Percentiles rank a stretch among this genome's conserved stretches.
Conservation (phyloP, 1,140 invertebrate genomes). For the Zeugodacus cucurbitae region DNA sequence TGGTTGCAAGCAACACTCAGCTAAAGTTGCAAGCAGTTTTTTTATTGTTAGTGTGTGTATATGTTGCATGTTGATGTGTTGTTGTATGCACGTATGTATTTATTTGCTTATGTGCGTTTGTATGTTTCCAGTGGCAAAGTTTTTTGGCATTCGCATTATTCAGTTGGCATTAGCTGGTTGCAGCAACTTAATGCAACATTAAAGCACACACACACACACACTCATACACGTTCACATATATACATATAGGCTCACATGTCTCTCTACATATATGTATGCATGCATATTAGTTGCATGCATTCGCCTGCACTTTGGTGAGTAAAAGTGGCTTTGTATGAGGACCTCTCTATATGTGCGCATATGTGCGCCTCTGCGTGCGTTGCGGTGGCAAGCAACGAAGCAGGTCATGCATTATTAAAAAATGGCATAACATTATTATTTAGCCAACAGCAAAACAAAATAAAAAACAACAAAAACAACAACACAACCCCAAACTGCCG, state of each 20-base stretch:
- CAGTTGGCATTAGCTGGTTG: conserved; percentile 18
- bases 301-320: background rate
- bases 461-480: background rate
- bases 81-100: background rate
- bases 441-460: conserved; percentile 17
- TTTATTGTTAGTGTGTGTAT: no score
- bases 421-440: conserved; percentile 35
- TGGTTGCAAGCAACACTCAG: background rate
- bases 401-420: conserved; percentile 39
- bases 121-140: background rate
- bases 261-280: background rate
- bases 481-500: background rate
- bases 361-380: background rate
- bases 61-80: background rate
- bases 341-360: background rate
- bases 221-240: background rate
- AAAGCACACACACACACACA: background rate
- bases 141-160: conserved; percentile 37
- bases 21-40: background rate
- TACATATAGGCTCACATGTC: background rate
- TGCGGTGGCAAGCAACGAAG: background rate
- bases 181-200: conserved; percentile 25
- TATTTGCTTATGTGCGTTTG: background rate
- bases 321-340: background rate
- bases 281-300: background rate